Evolutionary conservation across 1,140 invertebrate species (phyloP).

Genomic region (Anastrepha ludens): DNA sequence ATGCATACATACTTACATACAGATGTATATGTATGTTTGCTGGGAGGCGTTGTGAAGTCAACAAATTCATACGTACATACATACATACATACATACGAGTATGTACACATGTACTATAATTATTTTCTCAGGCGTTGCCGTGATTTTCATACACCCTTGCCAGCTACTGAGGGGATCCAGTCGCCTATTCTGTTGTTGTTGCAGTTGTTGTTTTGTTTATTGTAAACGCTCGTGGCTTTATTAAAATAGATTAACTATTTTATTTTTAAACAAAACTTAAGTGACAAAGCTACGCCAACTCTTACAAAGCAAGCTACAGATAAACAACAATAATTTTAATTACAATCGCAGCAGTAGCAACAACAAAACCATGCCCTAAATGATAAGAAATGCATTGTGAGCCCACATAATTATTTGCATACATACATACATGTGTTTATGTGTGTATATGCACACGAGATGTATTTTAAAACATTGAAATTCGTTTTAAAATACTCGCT

Average conservation of each 20-base stretch:
- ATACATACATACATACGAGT: not conserved
- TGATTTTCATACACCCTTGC: not conserved
- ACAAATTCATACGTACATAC: not conserved
- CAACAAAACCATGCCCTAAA: slow-evolving; percentile 25
- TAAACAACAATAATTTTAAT: slow-evolving; percentile 1
- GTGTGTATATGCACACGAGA: not conserved
- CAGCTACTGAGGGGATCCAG: slow-evolving; percentile 4
- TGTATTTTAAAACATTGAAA: not conserved
- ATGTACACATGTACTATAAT: no score
- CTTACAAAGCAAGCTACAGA: not conserved
- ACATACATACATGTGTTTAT: not conserved
- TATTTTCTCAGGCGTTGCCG: no score
- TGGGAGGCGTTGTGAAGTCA: not conserved
- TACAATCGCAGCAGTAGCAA: not conserved
- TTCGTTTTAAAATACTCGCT: no score
- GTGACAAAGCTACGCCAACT: slow-evolving; percentile 11
- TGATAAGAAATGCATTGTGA: slow-evolving; percentile 41
- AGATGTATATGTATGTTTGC: not conserved
- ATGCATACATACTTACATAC: not conserved
- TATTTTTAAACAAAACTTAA: slow-evolving; percentile 19
- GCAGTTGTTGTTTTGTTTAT: not conserved
- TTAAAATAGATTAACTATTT: slow-evolving; percentile 35
- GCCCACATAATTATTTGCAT: slow-evolving; percentile 7
- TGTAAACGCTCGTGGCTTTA: slow-evolving; percentile 9
- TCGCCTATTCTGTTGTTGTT: not conserved